Percentiles rank a stretch among this genome's conserved stretches.
These are phyloP conservation scores for Drosophila fulvimacula DNA, from an alignment of 2,888 invertebrate species.

Conservation along the genomic window DNA sequence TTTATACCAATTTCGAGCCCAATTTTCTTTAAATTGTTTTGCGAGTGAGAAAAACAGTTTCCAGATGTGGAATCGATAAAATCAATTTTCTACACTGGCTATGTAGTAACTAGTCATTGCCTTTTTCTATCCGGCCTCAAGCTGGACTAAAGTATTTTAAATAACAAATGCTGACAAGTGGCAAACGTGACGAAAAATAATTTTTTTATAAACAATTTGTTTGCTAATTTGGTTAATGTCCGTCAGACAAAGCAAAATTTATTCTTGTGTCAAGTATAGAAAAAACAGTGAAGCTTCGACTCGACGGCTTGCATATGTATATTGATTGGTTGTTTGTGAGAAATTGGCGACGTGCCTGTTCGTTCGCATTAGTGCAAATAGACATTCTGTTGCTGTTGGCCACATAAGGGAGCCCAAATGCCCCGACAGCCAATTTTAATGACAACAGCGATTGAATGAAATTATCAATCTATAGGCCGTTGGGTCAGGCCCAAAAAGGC, in stretches of 20 bases:
- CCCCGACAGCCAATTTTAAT: conserved; percentile 64
- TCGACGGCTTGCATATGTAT: conserved; percentile 19
- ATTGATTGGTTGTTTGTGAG: conserved; percentile 7
- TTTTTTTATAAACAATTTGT: conserved; percentile 19
- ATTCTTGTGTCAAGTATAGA: conserved; percentile 6
- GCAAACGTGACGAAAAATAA: conserved; percentile 50
- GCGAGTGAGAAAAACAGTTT: no score
- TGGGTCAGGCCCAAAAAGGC: conserved; percentile 55
- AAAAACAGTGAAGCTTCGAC: conserved; percentile 4
- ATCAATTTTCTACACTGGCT: not conserved
- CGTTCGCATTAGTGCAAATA: conserved; percentile 33
- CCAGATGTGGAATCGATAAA: no score
- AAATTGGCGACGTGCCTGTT: conserved; percentile 43
- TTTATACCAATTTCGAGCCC: no score
- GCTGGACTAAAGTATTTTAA: not conserved
- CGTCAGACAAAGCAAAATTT: conserved; percentile 5
- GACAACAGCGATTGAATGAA: conserved; percentile 74
- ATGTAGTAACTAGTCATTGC: not conserved
- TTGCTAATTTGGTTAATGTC: conserved; percentile 11
- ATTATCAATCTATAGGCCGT: conserved; percentile 71
- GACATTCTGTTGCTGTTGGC: conserved; percentile 36
- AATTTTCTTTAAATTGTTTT: no score
- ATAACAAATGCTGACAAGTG: not conserved
- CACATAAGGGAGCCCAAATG: conserved; percentile 19
- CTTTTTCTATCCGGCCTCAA: not conserved